Evolutionary conservation across 2,888 invertebrate species (phyloP), one percentile per base, ranked within the genome.

Genomic region (Galerucella nymphaeae): DNA sequence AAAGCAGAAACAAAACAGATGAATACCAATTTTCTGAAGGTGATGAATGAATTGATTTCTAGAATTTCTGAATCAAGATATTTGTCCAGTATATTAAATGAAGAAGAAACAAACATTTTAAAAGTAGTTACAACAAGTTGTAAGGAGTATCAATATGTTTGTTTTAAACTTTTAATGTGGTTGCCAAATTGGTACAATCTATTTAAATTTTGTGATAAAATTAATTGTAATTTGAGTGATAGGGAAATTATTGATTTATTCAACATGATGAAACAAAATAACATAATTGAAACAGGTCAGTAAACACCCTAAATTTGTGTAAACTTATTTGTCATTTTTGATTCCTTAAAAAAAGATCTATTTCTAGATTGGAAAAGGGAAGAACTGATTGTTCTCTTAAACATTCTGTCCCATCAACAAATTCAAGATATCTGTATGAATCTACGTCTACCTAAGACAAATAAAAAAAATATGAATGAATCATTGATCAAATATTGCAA

Each of bases 181-280:
- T 55, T 76, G 62, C 78, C 70, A 20, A 75, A 65, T 4, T 82
- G 82, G 81, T 80, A 82, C 66, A 82, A 80, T 68, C 74, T 81
- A 23, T 76, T 76, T 16, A 75, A 76, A 20, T 81, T 80, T 69
- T 78, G 78, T 23, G 63, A 74, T 6, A 75, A 70, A n/a, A 78
- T 81, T 30, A 48, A 66, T 5, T 64, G 79, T 4, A 59, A 62
- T 9, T 66, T 83, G 59, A 74, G 73, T 38, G 68, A 78, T n/a
- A 53, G 70, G 18, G 78, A 82, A 64, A 74, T 82, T n/a, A 64
- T 59, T 8, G 50, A 65, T 18, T 77, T 83, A 72, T 79, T 80
- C 68, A 70, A 72, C 10, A 71, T 74, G 67, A 75, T 83, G n/a
- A 70, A 66, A 58, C 69, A 77, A 45, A 75, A 73, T n/a, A 69